Conservation (phyloP, 2,888 invertebrate genomes). For the Tachina grossa region DNA sequence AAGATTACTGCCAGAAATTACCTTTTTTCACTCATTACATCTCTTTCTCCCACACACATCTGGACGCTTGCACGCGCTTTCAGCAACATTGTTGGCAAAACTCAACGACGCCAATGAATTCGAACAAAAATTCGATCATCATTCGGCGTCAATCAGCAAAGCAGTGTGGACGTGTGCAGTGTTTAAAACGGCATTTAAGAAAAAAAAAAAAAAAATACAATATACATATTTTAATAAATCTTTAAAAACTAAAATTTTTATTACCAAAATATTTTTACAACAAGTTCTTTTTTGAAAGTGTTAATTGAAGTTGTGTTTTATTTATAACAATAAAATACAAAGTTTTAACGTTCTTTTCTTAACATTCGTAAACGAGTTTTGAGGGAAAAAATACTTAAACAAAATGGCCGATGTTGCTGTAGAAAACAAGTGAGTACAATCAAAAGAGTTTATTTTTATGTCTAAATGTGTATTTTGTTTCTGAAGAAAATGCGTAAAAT, state of each 20-base stretch:
- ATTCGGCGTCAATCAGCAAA: conserved; percentile 82
- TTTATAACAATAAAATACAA: conserved; percentile 67
- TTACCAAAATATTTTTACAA: conserved; percentile 42
- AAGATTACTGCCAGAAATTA: conserved; percentile 16
- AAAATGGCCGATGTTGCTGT: conserved; percentile 83
- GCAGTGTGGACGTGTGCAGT: conserved; percentile 77
- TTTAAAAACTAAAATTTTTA: conserved; percentile 33
- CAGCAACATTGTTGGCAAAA: conserved; percentile 57
- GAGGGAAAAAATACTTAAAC: conserved; percentile 67
- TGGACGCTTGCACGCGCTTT: conserved; percentile 17
- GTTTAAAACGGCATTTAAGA: conserved; percentile 58
- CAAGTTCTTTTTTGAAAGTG: conserved; percentile 52
- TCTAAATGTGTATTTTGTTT: neutral
- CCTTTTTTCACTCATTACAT: neutral
- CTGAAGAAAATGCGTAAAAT: conserved; percentile 25
- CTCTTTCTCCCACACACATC: conserved; percentile 26
- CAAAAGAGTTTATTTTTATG: conserved; percentile 40
- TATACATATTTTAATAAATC: conserved; percentile 44
- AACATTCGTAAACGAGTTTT: conserved; percentile 52
- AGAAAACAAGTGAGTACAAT: conserved; percentile 82
- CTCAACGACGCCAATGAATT: conserved; percentile 74
- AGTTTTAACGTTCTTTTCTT: conserved; percentile 45
- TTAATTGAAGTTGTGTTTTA: conserved; percentile 65
- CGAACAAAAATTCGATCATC: conserved; percentile 76
- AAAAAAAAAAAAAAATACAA: conserved; percentile 57